These are phyloP conservation scores for Threskiornis aethiopicus DNA, from an alignment of 2,797 vertebrate genomes.

Conservation along the genomic window DNA sequence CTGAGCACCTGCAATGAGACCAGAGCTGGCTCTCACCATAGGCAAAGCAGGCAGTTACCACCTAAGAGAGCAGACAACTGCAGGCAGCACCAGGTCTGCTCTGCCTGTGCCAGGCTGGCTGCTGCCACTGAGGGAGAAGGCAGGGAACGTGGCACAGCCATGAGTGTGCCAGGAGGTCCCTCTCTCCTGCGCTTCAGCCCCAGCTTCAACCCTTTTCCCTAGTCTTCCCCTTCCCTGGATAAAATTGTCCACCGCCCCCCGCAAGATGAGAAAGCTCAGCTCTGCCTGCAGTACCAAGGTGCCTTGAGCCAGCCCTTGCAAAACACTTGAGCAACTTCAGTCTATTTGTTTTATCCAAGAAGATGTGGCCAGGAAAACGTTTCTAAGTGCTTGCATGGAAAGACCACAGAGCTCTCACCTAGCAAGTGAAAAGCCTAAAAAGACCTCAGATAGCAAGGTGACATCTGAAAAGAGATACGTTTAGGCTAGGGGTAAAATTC, in stretches of 20 bases:
- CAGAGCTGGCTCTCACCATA: not conserved
- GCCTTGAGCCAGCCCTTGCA: not conserved
- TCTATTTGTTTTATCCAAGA: not conserved
- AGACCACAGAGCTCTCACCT: not conserved
- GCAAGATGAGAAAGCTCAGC: not conserved
- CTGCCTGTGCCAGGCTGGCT: not conserved
- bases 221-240: not conserved
- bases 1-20: not conserved
- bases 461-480: not conserved
- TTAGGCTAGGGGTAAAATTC: not conserved
- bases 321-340: not conserved
- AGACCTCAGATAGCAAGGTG: not conserved
- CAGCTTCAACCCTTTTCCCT: not conserved
- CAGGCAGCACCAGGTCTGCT: not conserved
- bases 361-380: not conserved
- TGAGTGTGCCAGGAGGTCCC: not conserved
- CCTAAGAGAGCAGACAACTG: not conserved
- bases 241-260: not conserved
- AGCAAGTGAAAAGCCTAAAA: not conserved
- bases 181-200: not conserved
- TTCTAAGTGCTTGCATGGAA: not conserved
- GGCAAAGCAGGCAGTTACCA: not conserved
- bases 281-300: not conserved
- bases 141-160: rapidly evolving
- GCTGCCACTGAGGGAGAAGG: not conserved